Evolutionary conservation across 1,140 invertebrate genomes (phyloP), one percentile per base, ranked within the genome.

Genomic region (Heliothis virescens): DNA sequence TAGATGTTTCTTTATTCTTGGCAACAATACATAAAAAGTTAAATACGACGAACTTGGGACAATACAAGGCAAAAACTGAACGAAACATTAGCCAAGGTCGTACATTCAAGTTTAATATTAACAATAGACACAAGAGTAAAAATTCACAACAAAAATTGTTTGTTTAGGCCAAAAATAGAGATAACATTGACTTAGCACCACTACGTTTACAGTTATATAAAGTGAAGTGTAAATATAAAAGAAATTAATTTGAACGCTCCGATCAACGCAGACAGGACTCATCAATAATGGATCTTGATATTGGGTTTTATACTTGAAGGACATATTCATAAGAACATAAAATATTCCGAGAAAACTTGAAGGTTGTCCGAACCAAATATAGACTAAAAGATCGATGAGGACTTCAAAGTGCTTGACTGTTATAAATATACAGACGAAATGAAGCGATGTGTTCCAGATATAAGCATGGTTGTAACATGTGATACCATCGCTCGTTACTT

Each of bases 1-100:
- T 65, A 69, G 18, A 69, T 69, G 65, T 29, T 71, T 52, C 50
- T 29, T 71, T 71, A 71, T 53, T 16, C 21, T 63, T 47, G 50
- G 48, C 48, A 71, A 71, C 67, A 71, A 71, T 53, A 29, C 67
- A 26, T 48, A 67, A 67, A 21, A 67, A 47, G 16, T 10, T 69
- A 52, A 52, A 26, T 26, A 71, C n/a, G 67, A 71, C 48, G 13
- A 29, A 71, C 29, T 71, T 71, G 12, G 67, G 67, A 53, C 21
- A 71, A 71, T 15, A 53, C 18, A 52, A 52, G 12, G 21, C 48
- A 71, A 52, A 53, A 71, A 53, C 18, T 12, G 50, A 52, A 52
- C 47, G 65, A n/a, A 71, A 12, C 48, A 71, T 71, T 53, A 71
- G 12, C 15, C 26, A 71, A 71, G 50, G 67, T 52, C 50, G 48